Evolutionary conservation across 35 echinoderm and acorn worm species (phyloP), one percentile per base, ranked within the genome.

Genomic region (Ophiothrix spiculata): DNA sequence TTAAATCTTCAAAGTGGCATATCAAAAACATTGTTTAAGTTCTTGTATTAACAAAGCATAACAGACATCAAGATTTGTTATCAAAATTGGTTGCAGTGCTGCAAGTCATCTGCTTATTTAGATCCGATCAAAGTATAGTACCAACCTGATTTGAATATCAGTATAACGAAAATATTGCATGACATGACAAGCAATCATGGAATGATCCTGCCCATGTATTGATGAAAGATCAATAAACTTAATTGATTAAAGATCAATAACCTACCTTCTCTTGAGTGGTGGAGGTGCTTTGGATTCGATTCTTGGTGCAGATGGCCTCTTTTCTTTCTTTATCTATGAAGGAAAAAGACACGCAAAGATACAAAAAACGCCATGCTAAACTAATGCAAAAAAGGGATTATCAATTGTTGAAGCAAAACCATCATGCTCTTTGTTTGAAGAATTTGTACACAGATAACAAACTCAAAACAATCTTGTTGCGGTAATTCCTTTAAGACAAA

Each of bases 231-330:
- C n/a, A n/a, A n/a, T n/a, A n/a, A n/a, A n/a, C n/a, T n/a, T n/a
- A n/a, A n/a, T n/a, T n/a, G n/a, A n/a, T n/a, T n/a, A n/a, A 49
- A 49, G 6, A 19, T 19, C 42, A 49, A 25, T 23, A 21, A 49
- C 77, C 39, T 92, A 97, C 94, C 94, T 97, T 97, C 94, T 94
- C 84, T 94, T 94, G 36, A 94, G 83, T 39, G 95, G 95, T 78
- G 95, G 91, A 38, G 96, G 96, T 60, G 81, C 77, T 86, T 90
- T 99, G 25, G 84, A 85, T 36, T 99, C 91, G 74, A 99, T 99
- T 75, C 96, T 91, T 79, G 96, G 96, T 35, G 92, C 86, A 0
- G 82, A 56, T 41, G 81, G 92, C 74, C 84, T 97, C 37, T 88
- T 86, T 49, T 99, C 92, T 83, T 83, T 94, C 84, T 99, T 99